Base-by-base conservation (phyloP, 2,888 invertebrate species). In the Diaphora mendica region DNA sequence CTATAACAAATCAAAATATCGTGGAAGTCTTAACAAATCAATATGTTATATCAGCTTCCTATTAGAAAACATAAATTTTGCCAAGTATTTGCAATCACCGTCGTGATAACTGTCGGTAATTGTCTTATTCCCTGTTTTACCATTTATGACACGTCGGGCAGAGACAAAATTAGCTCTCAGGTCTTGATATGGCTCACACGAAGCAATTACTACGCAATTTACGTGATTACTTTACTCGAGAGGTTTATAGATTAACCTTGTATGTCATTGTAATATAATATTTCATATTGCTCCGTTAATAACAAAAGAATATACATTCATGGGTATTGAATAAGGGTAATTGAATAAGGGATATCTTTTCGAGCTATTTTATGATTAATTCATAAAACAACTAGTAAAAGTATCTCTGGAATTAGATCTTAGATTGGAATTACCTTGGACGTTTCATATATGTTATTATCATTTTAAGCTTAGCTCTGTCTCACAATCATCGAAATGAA, bases 191-290 rank as follows among this genome's bases (percentile, higher is more conserved):
- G 30, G 62, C 62, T 67, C 44, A 44, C n/a, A 44, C 15, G 44
- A 30, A 44, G 23, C 67, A 67, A 67, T 67, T 30, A 67, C 44
- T 30, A 30, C 30, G 39, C 42, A 9, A 67, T 67, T 67, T 67
- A 30, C 44, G 26, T 7, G 13, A 48, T 20, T 30, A 44, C 23
- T 44, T 44, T 26, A 30, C 44, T 30, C 44, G 26, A 30, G 5
- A 67, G 11, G 44, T 67, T 30, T 66, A 42, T 66, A 17, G 39
- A 30, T 66, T 42, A 33, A 48, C 23, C 13, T 44, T 62, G 62
- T 62, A 30, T 30, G 17, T 55, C n/a, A 55, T n/a, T 55, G n/a
- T 55, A 55, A 55, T 11, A 55, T 55, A 55, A 55, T 55, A 55
- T 9, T 11, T 55, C 1, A 23, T n/a, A 23, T 55, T 11, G n/a